Evolutionary conservation across 2,888 invertebrate genomes (phyloP), one percentile per base, ranked within the genome.

Genomic region (Trachelus tabidus): DNA sequence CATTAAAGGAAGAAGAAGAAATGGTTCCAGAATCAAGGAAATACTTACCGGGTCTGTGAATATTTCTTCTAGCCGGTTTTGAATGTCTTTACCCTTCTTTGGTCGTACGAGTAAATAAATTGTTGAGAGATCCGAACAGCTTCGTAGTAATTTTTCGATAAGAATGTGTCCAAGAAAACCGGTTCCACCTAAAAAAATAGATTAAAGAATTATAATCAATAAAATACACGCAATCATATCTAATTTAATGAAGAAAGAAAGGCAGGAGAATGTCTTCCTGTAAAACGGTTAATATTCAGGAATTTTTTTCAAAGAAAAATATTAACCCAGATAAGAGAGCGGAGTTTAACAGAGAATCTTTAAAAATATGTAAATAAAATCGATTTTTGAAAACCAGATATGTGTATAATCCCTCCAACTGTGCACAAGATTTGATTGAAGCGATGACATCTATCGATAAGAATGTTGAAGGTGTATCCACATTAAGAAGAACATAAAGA

Each of bases 101-200:
- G 93, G 92, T 73, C 94, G 91, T 0, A 94, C 92, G 11, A 94
- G 86, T 0, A 89, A 85, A 85, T 94, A 95, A 77, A 95, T 92
- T 31, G 92, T 92, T 35, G 92, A 91, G 1, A 94, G 87, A 30
- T 93, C 92, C 0, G 93, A 92, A 56, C 94, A 94, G 30, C 92
- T 92, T 37, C 94, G 92, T 37, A 95, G 90, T 69, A 95, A 89
- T 88, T 95, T 95, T 84, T 95, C 94, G 69, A 94, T 89, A 11
- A 95, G 87, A 3, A 95, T 89, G 84, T 93, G 92, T 3, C 94
- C 94, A 78, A 93, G 86, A 85, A 93, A 93, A 40, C 94, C 90
- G 1, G 90, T 89, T 30, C 89, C 88, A 35, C 90, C 95, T 90
- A 76, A 68, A 73, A 76, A 30, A 6, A 79, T 30, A 15, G 23